A percentile compares a stretch with the other conserved stretches of the same genome.
phyloP scores from a whole-genome alignment of 2,797 vertebrate species.

The Hafferia zeledoni region DNA sequence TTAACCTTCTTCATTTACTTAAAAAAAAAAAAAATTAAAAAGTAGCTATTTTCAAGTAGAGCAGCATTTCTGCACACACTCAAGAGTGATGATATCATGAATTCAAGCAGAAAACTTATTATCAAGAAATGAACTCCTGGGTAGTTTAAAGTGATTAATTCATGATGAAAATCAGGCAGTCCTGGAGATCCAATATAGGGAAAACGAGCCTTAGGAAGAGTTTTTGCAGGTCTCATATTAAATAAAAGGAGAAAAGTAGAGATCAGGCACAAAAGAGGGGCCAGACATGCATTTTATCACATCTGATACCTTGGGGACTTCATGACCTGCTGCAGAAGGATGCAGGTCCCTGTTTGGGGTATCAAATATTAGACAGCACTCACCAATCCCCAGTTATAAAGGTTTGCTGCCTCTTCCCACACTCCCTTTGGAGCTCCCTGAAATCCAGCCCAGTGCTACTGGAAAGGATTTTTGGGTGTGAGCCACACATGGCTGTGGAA shows the following conservation, averaged over 20 bases:
- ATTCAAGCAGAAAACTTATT: not conserved
- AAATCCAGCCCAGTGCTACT: not conserved
- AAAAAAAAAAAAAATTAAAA: not conserved
- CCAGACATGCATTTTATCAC: not conserved
- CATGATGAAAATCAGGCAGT: not conserved
- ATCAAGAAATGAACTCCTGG: not conserved
- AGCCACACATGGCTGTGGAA: fast-evolving
- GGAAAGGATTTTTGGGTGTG: not conserved
- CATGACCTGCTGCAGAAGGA: not conserved
- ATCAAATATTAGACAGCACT: not conserved
- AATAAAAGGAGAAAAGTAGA: not conserved
- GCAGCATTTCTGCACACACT: not conserved
- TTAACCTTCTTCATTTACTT: not conserved
- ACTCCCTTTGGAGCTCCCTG: not conserved
- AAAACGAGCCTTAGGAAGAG: not conserved
- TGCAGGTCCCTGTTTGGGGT: not conserved
- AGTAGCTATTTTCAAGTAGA: not conserved
- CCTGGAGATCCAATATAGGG: not conserved
- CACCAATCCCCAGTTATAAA: not conserved
- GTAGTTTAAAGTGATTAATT: not conserved
- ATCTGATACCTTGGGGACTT: not conserved
- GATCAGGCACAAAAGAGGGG: not conserved
- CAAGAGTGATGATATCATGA: not conserved
- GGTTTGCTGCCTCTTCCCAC: not conserved
- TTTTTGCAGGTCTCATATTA: not conserved